Evolutionary conservation across 2,113 vertebrate species (phyloP).

Genomic region (Aldabrachelys gigantea): DNA sequence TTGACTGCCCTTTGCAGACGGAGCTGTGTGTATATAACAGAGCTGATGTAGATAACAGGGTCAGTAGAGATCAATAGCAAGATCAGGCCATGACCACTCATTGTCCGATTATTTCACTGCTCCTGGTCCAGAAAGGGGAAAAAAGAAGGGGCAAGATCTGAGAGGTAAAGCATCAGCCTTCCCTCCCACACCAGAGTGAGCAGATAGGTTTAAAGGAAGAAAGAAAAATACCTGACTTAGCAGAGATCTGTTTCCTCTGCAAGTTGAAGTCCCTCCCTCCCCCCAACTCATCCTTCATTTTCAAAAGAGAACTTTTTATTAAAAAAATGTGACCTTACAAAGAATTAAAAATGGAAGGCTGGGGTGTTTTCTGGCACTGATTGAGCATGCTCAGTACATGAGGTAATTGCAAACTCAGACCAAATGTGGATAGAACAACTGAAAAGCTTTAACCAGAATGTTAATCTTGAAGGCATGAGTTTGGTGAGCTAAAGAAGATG

Average conservation of each 20-base stretch:
- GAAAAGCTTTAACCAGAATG: not conserved
- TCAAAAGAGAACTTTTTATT: not conserved
- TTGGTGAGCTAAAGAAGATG: constrained; percentile 9
- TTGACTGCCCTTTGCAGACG: not conserved
- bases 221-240: not conserved
- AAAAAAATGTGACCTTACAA: not conserved
- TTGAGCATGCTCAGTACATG: not conserved
- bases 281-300: not conserved
- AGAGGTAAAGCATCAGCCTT: not conserved
- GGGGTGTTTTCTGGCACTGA: not conserved
- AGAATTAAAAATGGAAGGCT: constrained; percentile 18
- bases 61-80: not conserved
- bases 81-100: not conserved
- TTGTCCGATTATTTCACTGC: not conserved
- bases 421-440: not conserved
- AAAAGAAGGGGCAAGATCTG: rapidly evolving
- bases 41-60: not conserved
- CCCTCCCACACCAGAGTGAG: not conserved
- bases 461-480: constrained; percentile 16
- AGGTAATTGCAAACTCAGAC: not conserved
- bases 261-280: not conserved
- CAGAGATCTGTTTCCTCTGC: constrained; percentile 31
- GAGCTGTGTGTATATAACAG: not conserved
- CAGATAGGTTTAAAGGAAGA: not conserved
- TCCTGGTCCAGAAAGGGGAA: not conserved